Percentiles rank a stretch among this genome's conserved stretches.
Conservation (phyloP, 2,888 invertebrate genomes). For the Microctonus aethiopoides region DNA sequence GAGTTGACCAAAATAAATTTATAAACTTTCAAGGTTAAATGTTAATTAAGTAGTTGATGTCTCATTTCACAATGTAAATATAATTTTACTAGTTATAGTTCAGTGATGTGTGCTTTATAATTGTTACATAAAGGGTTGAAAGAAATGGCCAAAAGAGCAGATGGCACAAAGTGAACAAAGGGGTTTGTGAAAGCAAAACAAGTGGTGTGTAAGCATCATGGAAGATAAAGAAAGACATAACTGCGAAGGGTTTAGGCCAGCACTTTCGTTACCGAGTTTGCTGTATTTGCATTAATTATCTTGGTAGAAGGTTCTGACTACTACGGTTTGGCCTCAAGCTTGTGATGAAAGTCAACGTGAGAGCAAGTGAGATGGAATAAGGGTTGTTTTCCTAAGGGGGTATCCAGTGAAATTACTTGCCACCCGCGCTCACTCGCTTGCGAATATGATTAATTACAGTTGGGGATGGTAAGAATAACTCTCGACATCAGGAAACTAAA, state of each 20-base stretch:
- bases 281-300: conserved; percentile 45
- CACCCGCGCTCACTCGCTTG: conserved; percentile 3
- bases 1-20: background rate
- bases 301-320: conserved; percentile 28
- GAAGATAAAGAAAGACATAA: background rate
- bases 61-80: background rate
- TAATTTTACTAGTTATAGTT: background rate
- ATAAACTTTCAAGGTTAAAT: background rate
- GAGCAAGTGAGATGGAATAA: conserved; percentile 2
- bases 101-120: conserved; percentile 5
- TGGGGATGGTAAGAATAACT: conserved; percentile 13
- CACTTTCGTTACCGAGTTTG: conserved; percentile 26
- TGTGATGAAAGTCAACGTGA: background rate
- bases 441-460: conserved; percentile 38
- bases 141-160: conserved; percentile 7
- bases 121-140: background rate
- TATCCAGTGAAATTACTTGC: conserved; percentile 30
- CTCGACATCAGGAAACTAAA: background rate
- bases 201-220: background rate
- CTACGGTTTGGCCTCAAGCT: background rate
- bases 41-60: background rate
- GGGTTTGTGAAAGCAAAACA: background rate
- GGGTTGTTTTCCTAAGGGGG: conserved; percentile 32
- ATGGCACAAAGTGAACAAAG: background rate
- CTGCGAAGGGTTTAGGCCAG: background rate